Base-by-base conservation (phyloP, 2,113 vertebrate genomes). In the Pteropus alecto region DNA sequence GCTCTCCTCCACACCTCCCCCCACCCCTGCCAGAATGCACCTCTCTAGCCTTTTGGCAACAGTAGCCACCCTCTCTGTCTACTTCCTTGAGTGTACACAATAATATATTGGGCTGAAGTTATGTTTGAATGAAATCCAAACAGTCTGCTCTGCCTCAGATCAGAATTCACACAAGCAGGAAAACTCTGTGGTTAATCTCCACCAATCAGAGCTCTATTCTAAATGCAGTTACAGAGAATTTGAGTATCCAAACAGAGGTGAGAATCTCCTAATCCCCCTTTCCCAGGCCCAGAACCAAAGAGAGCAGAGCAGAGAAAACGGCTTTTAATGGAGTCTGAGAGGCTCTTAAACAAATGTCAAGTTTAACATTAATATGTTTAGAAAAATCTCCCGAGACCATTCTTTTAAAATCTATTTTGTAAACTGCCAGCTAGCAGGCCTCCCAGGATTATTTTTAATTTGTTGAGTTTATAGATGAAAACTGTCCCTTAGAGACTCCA, bases 101-200 rank as follows among this genome's bases (percentile, higher is more conserved):
- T 89, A 97, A 97, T 98, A 96, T 97, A 97, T 97, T 93, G 96
- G 96, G 97, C 98, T 71, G 79, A 97, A 97, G 84, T 92, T 63
- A 90, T 79, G 95, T 98, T 98, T 98, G 98, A 98, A 98, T 97
- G 85, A 96, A 97, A 96, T 98, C 98, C 98, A 98, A 98, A 97
- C 94, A 95, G 97, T 97, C 97, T 95, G 73, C 97, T 96, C 96
- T 98, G 98, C 10, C 46, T 98, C 97, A 98, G 89, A 95, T 97
- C 98, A 98, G 97, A 98, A 98, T 85, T 2, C 96, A 98, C 98
- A 98, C 95, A 97, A 96, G 97, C 97, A 87, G 92, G 74, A 90
- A 93, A 94, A 93, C 48, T 97, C 97, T 98, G 98, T 98, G 98
- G 98, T 98, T 98, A 98, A 92, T 98, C 96, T 98, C 97, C 81